Evolutionary conservation across 2,113 vertebrate genomes (phyloP).

Genomic region (Melanocharis versteri): DNA sequence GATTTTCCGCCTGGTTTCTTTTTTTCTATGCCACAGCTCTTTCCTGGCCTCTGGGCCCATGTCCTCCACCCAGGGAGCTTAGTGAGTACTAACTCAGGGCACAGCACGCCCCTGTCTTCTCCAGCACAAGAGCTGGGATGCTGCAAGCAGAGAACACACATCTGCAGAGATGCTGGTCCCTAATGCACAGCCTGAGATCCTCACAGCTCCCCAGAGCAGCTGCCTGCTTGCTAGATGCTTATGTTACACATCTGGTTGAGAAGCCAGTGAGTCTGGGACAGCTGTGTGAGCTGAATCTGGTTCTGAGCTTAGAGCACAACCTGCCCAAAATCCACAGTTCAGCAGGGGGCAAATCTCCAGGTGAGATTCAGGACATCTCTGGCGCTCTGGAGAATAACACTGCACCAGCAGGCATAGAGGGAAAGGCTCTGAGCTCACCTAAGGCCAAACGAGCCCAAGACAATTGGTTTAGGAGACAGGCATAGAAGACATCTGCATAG

Average conservation of each 20-base stretch:
- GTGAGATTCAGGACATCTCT: not conserved
- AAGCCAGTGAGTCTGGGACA: not conserved
- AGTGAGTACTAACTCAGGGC: not conserved
- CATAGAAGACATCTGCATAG: not conserved
- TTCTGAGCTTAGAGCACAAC: not conserved
- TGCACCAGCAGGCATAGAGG: not conserved
- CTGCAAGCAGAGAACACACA: not conserved
- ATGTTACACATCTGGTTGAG: not conserved
- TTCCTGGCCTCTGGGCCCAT: not conserved
- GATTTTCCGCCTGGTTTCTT: not conserved
- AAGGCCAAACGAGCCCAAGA: not conserved
- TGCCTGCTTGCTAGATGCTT: not conserved
- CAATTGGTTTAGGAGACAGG: not conserved
- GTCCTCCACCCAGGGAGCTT: not conserved
- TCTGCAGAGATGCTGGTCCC: not conserved
- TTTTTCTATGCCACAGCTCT: not conserved
- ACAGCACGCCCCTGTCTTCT: not conserved
- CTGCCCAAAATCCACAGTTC: not conserved
- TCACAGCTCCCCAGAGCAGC: not conserved
- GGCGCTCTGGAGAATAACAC: not conserved
- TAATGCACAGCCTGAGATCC: not conserved
- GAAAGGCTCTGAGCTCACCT: not conserved
- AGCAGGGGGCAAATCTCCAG: not conserved
- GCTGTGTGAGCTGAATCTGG: not conserved
- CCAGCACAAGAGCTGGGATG: not conserved